phyloP scores from a whole-genome alignment of 2,888 invertebrate species.

The Rutpela maculata region DNA sequence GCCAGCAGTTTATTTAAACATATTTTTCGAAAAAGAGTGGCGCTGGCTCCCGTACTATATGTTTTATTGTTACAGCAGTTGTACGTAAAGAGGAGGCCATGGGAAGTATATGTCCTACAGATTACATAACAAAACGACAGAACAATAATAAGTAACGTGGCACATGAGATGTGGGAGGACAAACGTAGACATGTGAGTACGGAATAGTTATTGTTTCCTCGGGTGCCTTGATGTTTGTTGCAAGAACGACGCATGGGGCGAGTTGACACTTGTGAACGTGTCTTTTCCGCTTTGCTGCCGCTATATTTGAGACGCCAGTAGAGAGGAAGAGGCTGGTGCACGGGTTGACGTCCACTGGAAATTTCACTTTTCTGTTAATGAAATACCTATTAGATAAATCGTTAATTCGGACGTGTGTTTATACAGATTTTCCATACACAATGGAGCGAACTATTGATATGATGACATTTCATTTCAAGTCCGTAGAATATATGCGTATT shows the following conservation, averaged over 20 bases:
- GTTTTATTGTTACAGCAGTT: conserved; percentile 12
- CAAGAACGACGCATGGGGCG: background rate
- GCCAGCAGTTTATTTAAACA: no score
- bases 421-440: conserved; percentile 1
- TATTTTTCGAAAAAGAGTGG: no score
- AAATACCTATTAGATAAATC: background rate
- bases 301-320: conserved; percentile 76
- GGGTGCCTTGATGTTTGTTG: conserved; percentile 13
- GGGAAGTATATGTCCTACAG: conserved; percentile 15
- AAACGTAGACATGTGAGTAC: conserved; percentile 18
- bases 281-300: conserved; percentile 83
- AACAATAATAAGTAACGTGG: conserved; percentile 19
- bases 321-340: conserved; percentile 78
- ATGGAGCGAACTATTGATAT: background rate
- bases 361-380: conserved; percentile 5
- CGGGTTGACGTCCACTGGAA: conserved; percentile 54
- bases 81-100: conserved; percentile 3
- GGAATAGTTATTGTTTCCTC: conserved; percentile 30
- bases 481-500: background rate
- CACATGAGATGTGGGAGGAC: conserved; percentile 13
- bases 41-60: no score
- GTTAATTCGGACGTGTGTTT: background rate
- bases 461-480: background rate
- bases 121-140: conserved; percentile 24
- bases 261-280: conserved; percentile 74